phyloP scores from a whole-genome alignment of 2,888 invertebrate genomes.

The Heliconius ethilla region DNA sequence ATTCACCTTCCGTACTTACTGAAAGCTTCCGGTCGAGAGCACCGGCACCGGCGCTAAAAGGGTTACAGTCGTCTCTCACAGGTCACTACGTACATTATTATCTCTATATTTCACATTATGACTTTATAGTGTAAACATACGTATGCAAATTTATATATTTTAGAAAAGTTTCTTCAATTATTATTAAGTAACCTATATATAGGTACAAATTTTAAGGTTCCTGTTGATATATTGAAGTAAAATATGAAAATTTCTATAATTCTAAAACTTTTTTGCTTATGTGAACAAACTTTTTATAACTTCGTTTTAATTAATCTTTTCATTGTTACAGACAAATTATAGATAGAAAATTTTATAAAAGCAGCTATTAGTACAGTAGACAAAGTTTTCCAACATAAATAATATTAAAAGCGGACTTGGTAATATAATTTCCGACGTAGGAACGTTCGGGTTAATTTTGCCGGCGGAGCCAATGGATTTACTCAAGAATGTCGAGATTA shows the following conservation, averaged over 20 bases:
- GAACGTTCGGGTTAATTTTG: conserved; percentile 44
- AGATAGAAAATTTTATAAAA: conserved; percentile 14
- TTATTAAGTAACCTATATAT: too few relatives aligned
- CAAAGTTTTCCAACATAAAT: conserved; percentile 33
- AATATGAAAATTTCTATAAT: neutral
- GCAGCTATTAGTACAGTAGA: conserved; percentile 26
- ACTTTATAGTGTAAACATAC: neutral
- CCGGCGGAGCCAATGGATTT: conserved; percentile 43
- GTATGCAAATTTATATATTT: neutral
- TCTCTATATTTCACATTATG: conserved; percentile 28
- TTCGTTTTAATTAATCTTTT: neutral
- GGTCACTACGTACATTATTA: conserved; percentile 39
- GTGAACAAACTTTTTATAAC: neutral
- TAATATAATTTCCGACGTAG: conserved; percentile 44
- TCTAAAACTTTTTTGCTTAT: neutral
- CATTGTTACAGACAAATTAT: neutral
- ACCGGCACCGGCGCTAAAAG: conserved; percentile 40
- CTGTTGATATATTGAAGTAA: too few relatives aligned
- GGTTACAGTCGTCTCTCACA: conserved; percentile 41
- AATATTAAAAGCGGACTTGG: conserved; percentile 32
- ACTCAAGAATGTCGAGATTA: conserved; percentile 44
- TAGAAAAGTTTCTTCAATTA: too few relatives aligned
- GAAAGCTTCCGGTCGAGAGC: conserved; percentile 41
- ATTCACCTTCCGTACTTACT: conserved; percentile 39
- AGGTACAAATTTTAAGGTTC: too few relatives aligned